Base-by-base conservation (phyloP, 2,888 invertebrate species). In the Saturnia pavonia region DNA sequence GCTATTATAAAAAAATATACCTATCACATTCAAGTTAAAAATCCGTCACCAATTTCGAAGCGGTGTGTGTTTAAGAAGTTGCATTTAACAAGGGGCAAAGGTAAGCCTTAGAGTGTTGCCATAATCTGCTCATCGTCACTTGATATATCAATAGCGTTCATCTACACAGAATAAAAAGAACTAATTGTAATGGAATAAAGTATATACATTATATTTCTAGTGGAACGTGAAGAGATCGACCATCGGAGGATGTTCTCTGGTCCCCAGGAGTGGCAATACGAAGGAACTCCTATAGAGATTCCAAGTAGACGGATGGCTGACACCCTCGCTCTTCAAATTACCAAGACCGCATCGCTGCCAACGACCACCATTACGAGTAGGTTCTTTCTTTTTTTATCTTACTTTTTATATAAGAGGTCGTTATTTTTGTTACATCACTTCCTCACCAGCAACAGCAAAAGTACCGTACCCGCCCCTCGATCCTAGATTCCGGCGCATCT, bases 401-500 rank as follows among this genome's bases (percentile, higher is more conserved):
- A 45, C 45, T n/a, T n/a, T n/a, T n/a, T n/a, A 54, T 54, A 22
- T 11, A 9, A 11, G 22, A 9, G 22, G 54, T 54, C 22, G 11
- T 54, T 22, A 22, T 22, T 22, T 22, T 48, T 22, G n/a, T 22
- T 22, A 54, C n/a, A 22, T 27, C 12, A 60, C 27, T 60, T 60
- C 4, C 1, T 6, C 72, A 67, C 19, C 70, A n/a, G 68, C 77
- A 7, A 74, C 77, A 1, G 75, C 79, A 0, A 51, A n/a, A 22
- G 57, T 74, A 3, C 45, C 72, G 0, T 74, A 78, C 11, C 88
- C 88, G 0, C 85, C 86, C 0, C 73, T 88, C 25, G 79, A 86
- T 76, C 83, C 71, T 0, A 88, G 90, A n/a, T 91, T 79, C 82
- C 88, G 92, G 0, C 88, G 93, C 57, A 86, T 92, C 72, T 92